Evolutionary conservation across 2,113 vertebrate genomes (phyloP), one percentile per base, ranked within the genome.

Genomic region (Toxostoma redivivum): DNA sequence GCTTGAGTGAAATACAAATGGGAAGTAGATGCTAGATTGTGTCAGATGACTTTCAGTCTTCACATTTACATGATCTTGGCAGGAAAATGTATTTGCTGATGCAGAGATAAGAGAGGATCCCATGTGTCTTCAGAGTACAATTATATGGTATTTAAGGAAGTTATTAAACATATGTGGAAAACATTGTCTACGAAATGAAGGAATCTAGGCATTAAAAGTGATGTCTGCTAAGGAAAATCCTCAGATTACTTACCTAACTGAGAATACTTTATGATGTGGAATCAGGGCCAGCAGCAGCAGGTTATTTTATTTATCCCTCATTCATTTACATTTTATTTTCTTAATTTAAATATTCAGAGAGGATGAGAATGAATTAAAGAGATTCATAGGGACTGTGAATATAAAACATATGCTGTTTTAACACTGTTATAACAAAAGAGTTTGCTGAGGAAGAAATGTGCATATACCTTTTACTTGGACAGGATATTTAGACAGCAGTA

Each of bases 21-120:
- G 85, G 85, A 92, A 94, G 81, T 72, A 92, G 82, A 90, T 69
- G 40, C 70, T 80, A 85, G 78, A 79, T 92, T 80, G 51, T 73
- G 60, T 94, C 88, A 92, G 87, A 51, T 86, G 72, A 93, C 85
- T 91, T 86, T 84, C 61, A 69, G 64, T 90, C 81, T 89, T 76
- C 61, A 88, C 19, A 90, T 69, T 89, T 86, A 60, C 86, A 80
- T 48, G 60, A 51, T 74, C 53, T 79, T 83, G 61, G 53, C 88
- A 89, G 53, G 15, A 88, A 90, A 86, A 57, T 0, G 3, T 54
- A 72, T 94, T 81, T 93, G 54, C 58, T 77, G 50, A 88, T 77
- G 87, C n/a, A 58, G 74, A 79, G 71, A 62, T n/a, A 22, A 78
- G 90, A 88, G 79, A 73, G 70, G 78, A 94, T 77, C 44, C 72